These are phyloP conservation scores for Drosophila incognita DNA, from an alignment of 2,888 invertebrate species.

Conservation along the genomic window DNA sequence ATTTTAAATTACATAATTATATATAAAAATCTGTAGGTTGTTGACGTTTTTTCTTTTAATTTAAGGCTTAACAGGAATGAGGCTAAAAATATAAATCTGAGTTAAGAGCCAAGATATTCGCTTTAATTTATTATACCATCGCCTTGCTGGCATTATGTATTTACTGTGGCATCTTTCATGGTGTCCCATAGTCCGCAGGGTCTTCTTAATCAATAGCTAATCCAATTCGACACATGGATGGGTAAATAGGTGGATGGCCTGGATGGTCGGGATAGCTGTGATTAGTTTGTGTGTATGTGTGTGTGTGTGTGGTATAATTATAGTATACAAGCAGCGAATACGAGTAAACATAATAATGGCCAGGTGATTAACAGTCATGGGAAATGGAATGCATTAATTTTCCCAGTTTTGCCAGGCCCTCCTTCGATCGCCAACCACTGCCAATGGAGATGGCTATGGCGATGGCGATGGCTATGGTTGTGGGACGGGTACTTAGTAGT, in stretches of 20 bases:
- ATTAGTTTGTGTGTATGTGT: slow-evolving; percentile 44
- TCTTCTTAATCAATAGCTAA: slow-evolving; percentile 60
- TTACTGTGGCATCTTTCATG: background rate
- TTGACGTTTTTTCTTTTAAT: background rate
- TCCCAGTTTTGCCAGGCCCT: slow-evolving; percentile 68
- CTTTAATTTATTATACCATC: background rate
- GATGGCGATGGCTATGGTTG: slow-evolving; percentile 12
- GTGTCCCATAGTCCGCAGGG: slow-evolving; percentile 1
- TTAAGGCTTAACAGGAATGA: background rate
- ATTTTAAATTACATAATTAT: background rate
- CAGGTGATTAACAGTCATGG: slow-evolving; percentile 77
- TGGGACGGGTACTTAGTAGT: slow-evolving; percentile 39
- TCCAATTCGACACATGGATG: slow-evolving; percentile 68
- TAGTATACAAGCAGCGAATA: slow-evolving; percentile 38
- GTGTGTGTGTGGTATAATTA: slow-evolving; percentile 68
- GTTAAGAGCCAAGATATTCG: background rate
- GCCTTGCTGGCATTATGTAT: slow-evolving; percentile 6
- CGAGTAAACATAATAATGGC: slow-evolving; percentile 76
- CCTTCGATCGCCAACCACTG: slow-evolving; percentile 26
- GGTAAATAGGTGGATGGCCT: slow-evolving; percentile 39
- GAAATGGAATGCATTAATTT: slow-evolving; percentile 75
- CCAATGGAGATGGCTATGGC: slow-evolving; percentile 5
- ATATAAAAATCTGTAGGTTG: background rate
- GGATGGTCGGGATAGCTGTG: slow-evolving; percentile 4
- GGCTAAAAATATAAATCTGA: background rate